phyloP scores from a whole-genome alignment of 2,888 invertebrate species.

The Pristionchus mayeri region DNA sequence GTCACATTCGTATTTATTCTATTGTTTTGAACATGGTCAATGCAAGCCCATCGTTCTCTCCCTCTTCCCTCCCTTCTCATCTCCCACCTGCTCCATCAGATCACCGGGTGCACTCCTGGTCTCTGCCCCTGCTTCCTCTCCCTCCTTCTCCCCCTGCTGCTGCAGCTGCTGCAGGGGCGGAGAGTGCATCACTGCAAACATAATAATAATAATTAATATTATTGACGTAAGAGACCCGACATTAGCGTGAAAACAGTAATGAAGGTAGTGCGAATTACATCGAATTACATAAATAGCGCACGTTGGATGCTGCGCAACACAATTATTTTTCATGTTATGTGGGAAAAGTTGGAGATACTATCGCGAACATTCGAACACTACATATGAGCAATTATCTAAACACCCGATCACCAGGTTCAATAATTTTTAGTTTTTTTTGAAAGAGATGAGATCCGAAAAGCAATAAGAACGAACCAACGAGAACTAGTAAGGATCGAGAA shows the following conservation, averaged over 20 bases:
- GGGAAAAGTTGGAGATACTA: too few relatives aligned
- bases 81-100: slow-evolving; percentile 58
- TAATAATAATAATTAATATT: neutral
- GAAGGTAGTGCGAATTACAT: too few relatives aligned
- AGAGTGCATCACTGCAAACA: neutral
- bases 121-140: slow-evolving; percentile 60
- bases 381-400: too few relatives aligned
- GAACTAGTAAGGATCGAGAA: neutral
- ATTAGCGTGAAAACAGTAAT: neutral
- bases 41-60: neutral
- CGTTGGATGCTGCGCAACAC: too few relatives aligned
- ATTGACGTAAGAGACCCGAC: neutral
- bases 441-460: neutral
- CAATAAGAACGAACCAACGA: neutral
- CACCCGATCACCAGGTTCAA: too few relatives aligned
- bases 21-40: too few relatives aligned
- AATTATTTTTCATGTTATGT: too few relatives aligned
- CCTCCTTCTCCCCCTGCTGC: slow-evolving; percentile 2
- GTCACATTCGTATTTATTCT: too few relatives aligned
- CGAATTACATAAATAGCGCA: too few relatives aligned
- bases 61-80: neutral
- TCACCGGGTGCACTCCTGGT: slow-evolving; percentile 74
- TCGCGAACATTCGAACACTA: neutral
- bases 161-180: neutral
- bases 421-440: neutral